phyloP scores from a whole-genome alignment of 2,888 invertebrate genomes.

The Drosophila falleni region DNA sequence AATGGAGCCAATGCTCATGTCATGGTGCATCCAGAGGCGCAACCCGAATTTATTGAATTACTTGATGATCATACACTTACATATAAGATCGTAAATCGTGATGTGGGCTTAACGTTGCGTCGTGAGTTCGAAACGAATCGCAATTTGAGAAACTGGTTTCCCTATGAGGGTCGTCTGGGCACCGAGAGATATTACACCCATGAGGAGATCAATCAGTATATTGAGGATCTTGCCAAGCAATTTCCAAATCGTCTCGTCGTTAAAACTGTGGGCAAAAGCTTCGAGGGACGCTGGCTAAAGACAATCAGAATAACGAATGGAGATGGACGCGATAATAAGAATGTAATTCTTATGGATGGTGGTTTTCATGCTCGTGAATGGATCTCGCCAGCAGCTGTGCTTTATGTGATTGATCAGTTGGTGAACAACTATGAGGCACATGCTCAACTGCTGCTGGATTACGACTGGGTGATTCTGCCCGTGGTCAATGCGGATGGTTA shows the following conservation, averaged over 20 bases:
- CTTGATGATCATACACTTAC: conserved; percentile 38
- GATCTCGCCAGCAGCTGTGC: conserved; percentile 87
- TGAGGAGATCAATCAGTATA: conserved; percentile 86
- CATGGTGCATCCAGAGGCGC: conserved; percentile 72
- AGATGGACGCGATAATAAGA: conserved; percentile 79
- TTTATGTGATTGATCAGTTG: conserved; percentile 87
- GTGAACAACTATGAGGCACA: conserved; percentile 85
- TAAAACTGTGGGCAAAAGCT: conserved; percentile 87
- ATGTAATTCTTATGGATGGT: conserved; percentile 86
- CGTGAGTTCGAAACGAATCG: conserved; percentile 50
- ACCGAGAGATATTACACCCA: conserved; percentile 71
- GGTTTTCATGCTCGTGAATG: conserved; percentile 89
- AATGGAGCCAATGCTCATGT: conserved; percentile 45
- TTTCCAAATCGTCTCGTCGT: conserved; percentile 86
- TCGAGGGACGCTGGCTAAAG: conserved; percentile 87
- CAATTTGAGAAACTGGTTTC: conserved; percentile 40
- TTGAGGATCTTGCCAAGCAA: conserved; percentile 84
- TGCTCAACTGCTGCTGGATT: conserved; percentile 86
- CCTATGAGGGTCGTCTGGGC: conserved; percentile 56
- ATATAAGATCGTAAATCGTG: conserved; percentile 54
- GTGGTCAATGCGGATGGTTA: conserved; percentile 90
- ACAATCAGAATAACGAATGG: conserved; percentile 88
- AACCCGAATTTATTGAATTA: conserved; percentile 55
- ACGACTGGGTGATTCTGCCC: conserved; percentile 89
- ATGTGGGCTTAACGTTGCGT: conserved; percentile 61